These are phyloP conservation scores for Pelochelys cantorii DNA, from an alignment of 2,797 vertebrate species.

Conservation along the genomic window DNA sequence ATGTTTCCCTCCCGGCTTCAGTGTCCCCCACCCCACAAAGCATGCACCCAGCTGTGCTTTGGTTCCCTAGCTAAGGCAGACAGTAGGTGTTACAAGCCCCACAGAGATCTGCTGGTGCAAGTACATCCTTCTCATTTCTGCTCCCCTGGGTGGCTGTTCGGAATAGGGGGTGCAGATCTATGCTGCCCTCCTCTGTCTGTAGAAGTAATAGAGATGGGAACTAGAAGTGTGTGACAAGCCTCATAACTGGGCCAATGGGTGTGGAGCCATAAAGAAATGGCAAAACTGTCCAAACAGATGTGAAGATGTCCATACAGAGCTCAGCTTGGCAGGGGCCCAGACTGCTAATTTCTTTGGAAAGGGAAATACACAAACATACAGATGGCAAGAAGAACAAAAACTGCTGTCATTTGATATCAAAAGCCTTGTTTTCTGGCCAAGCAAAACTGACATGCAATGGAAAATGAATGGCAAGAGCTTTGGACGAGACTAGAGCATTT, in stretches of 20 bases:
- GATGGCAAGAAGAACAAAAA: conserved; percentile 68
- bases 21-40: not conserved
- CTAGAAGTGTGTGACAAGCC: not conserved
- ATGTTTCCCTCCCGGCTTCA: rapidly evolving
- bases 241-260: rapidly evolving
- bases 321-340: conserved; percentile 71
- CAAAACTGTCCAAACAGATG: conserved; percentile 15
- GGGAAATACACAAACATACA: conserved; percentile 76
- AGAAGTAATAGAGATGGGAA: rapidly evolving
- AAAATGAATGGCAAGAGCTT: not conserved
- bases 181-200: not conserved
- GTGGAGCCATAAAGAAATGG: not conserved
- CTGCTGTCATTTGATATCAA: not conserved
- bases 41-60: rapidly evolving
- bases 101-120: not conserved
- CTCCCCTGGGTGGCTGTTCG: not conserved
- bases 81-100: not conserved
- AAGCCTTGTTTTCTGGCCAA: not conserved
- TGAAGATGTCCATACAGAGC: not conserved
- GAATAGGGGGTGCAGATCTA: not conserved
- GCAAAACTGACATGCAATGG: conserved; percentile 30
- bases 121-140: not conserved
- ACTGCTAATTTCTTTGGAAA: conserved; percentile 72
- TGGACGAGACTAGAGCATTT: not conserved
- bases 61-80: not conserved